Evolutionary conservation across 2,888 invertebrate genomes (phyloP).

Genomic region (Oxyteleia sp.): DNA sequence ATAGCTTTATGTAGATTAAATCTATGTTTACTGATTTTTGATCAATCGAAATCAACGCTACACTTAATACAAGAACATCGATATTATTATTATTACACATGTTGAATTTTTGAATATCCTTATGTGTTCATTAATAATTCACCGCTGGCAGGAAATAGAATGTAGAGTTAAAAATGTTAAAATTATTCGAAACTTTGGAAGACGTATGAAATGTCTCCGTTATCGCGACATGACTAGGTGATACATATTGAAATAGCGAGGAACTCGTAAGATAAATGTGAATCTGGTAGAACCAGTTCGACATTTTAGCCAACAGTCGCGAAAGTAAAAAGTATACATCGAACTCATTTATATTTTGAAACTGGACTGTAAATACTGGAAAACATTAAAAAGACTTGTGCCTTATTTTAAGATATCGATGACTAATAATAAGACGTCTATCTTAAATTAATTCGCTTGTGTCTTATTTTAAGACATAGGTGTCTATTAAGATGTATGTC

Average conservation of each 20-base stretch:
- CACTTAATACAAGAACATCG: not conserved
- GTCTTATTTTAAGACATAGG: too few relatives aligned
- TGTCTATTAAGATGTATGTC: too few relatives aligned
- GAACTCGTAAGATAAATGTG: constrained; percentile 17
- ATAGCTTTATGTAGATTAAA: too few relatives aligned
- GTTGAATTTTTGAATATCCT: not conserved
- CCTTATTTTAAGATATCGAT: too few relatives aligned
- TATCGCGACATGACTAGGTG: constrained; percentile 19
- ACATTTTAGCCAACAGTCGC: too few relatives aligned
- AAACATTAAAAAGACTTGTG: too few relatives aligned
- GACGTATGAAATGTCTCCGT: constrained; percentile 29
- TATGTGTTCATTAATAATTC: constrained; percentile 19
- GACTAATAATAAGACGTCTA: too few relatives aligned
- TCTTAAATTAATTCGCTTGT: too few relatives aligned
- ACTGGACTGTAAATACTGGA: too few relatives aligned
- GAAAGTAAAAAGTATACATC: too few relatives aligned
- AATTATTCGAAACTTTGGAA: constrained; percentile 35
- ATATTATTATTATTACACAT: not conserved
- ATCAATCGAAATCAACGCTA: not conserved
- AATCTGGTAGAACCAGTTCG: constrained; percentile 28
- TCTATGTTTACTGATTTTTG: too few relatives aligned
- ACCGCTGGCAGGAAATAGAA: constrained; percentile 11
- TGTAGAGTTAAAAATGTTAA: constrained; percentile 26
- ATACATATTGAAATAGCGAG: constrained; percentile 37
- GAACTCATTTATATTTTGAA: too few relatives aligned